A percentile compares a stretch with the other conserved stretches of the same genome.
These are phyloP conservation scores for Ceyx margarethae DNA, from an alignment of 2,113 vertebrate species.

Conservation along the genomic window DNA sequence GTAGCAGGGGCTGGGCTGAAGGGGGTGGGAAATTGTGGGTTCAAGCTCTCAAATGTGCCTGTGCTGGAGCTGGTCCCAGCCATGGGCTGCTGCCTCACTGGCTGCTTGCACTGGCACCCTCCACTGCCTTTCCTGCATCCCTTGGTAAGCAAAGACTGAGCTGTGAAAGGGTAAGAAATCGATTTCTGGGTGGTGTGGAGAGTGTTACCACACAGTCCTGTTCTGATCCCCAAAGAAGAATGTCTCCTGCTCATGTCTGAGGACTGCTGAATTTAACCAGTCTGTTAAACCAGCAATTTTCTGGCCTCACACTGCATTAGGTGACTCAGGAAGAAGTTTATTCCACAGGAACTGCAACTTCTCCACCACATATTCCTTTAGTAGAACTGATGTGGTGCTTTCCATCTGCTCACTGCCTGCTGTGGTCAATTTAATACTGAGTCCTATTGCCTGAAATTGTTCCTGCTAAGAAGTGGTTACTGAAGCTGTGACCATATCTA, in stretches of 20 bases:
- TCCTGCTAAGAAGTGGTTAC: background rate
- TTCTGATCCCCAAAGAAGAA: background rate
- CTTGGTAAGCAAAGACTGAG: background rate
- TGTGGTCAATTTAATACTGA: background rate
- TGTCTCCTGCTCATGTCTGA: background rate
- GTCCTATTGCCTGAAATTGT: background rate
- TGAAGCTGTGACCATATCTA: background rate
- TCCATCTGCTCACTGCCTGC: background rate
- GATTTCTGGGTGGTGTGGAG: background rate
- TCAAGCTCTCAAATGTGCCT: background rate
- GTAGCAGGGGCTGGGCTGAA: background rate
- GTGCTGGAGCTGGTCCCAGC: background rate
- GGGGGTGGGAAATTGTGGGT: background rate
- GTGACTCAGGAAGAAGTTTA: background rate
- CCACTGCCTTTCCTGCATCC: background rate
- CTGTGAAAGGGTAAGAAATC: background rate
- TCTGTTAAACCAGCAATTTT: background rate
- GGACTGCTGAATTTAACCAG: background rate
- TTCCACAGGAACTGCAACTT: background rate
- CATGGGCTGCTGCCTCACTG: background rate
- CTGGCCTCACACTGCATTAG: background rate
- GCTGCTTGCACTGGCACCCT: background rate
- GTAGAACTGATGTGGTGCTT: background rate
- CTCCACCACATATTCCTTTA: background rate
- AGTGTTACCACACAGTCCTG: background rate